Conservation (phyloP, 2,113 vertebrate species). For the Cryptoleucopteryx plumbea region DNA sequence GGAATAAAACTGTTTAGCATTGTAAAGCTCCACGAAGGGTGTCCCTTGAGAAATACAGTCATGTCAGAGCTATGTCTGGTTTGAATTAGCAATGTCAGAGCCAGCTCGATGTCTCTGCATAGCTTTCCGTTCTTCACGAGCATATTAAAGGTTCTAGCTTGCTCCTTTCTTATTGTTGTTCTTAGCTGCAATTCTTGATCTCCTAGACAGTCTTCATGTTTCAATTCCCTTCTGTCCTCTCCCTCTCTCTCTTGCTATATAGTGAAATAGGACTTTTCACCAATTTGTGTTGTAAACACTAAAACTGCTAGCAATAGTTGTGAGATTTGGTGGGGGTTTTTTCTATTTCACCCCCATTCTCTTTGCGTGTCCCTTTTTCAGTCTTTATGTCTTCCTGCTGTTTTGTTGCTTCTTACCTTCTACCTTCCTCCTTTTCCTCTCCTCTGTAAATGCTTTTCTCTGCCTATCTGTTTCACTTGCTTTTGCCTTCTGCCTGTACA, state of each 20-base stretch:
- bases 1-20: neutral
- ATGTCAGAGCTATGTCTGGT: neutral
- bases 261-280: neutral
- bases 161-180: neutral
- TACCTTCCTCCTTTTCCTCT: neutral
- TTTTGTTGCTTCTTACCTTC: neutral
- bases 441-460: neutral
- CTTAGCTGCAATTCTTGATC: neutral
- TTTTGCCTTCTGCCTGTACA: neutral
- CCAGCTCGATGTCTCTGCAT: neutral
- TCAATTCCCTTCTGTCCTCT: neutral
- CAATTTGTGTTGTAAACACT: neutral
- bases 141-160: neutral
- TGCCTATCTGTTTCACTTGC: neutral
- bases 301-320: neutral
- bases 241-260: neutral
- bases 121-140: neutral
- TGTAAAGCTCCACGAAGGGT: neutral
- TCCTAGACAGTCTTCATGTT: neutral
- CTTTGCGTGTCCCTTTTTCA: neutral
- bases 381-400: neutral
- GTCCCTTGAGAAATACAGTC: neutral
- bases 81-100: neutral
- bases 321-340: neutral
- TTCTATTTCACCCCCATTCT: neutral